Percentiles rank a stretch among this genome's conserved stretches.
These are phyloP conservation scores for Nycticryphes semicollaris DNA, from an alignment of 2,113 vertebrate species.

Conservation along the genomic window DNA sequence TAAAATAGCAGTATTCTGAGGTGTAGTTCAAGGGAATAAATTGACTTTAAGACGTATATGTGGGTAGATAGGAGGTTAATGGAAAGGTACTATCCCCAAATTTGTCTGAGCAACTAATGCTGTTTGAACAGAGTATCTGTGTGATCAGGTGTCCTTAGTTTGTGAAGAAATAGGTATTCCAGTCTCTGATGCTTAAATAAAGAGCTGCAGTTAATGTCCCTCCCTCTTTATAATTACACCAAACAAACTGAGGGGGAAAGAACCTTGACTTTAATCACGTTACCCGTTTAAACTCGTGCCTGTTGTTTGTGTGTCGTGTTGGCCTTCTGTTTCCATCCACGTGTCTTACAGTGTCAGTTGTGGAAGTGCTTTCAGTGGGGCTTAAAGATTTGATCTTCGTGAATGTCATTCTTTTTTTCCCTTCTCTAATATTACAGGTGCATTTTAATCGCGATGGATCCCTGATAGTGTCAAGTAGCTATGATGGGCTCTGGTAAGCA, in stretches of 20 bases:
- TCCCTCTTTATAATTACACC: neutral
- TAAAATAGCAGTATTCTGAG: neutral
- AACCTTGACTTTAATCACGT: neutral
- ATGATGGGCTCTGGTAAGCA: conserved; percentile 96
- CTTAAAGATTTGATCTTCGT: neutral
- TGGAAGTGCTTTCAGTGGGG: neutral
- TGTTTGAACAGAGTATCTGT: neutral
- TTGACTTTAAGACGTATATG: neutral
- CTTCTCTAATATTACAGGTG: conserved; percentile 75
- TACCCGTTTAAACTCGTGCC: neutral
- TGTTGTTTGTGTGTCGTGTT: neutral
- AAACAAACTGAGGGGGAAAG: neutral
- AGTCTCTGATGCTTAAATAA: neutral
- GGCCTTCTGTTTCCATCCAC: neutral
- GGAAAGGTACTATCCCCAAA: neutral
- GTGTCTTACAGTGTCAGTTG: neutral
- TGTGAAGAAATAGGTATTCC: neutral
- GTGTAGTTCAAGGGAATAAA: neutral
- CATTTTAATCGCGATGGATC: conserved; percentile 98
- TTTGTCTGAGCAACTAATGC: neutral
- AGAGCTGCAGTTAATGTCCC: neutral
- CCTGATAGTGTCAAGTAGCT: conserved; percentile 98
- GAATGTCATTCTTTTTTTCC: neutral
- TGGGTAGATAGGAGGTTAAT: neutral
- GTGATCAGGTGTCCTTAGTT: neutral